Conservation (phyloP, 1,140 invertebrate species). For the Macrocentrus cingulum region DNA sequence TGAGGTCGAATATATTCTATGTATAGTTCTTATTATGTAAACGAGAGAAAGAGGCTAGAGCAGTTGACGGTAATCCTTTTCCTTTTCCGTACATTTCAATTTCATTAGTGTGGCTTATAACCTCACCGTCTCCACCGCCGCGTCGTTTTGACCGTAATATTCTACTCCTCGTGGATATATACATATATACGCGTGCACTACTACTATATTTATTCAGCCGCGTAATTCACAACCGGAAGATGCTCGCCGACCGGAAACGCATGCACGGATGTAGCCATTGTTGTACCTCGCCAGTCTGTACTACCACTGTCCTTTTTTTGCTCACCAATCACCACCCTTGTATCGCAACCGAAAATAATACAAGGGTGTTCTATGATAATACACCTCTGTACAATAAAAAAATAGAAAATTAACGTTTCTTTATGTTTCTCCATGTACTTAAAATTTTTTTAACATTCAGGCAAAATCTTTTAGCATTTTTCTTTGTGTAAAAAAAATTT, state of each 20-base stretch:
- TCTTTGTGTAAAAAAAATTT: too few relatives aligned
- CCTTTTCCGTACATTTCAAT: conserved; percentile 53
- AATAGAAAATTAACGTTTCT: too few relatives aligned
- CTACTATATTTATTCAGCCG: conserved; percentile 53
- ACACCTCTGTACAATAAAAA: neutral
- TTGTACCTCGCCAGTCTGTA: conserved; percentile 32
- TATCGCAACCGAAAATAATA: neutral
- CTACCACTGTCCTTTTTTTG: conserved; percentile 14
- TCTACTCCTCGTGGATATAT: conserved; percentile 14
- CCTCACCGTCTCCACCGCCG: neutral
- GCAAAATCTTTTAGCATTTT: too few relatives aligned
- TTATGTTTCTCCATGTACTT: too few relatives aligned
- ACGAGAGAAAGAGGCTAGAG: neutral
- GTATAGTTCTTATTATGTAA: too few relatives aligned
- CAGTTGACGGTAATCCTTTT: conserved; percentile 40
- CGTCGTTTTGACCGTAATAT: conserved; percentile 33
- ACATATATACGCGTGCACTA: neutral
- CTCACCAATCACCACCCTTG: conserved; percentile 11
- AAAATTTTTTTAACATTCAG: too few relatives aligned
- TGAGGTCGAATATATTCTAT: too few relatives aligned
- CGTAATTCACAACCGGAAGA: conserved; percentile 58
- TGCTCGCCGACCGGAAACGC: conserved; percentile 55
- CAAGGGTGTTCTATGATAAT: neutral
- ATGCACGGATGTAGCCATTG: conserved; percentile 45
- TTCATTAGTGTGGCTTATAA: conserved; percentile 51